Evolutionary conservation across 2,113 vertebrate species (phyloP), one percentile per base, ranked within the genome.

Genomic region (Poicephalus gulielmi): DNA sequence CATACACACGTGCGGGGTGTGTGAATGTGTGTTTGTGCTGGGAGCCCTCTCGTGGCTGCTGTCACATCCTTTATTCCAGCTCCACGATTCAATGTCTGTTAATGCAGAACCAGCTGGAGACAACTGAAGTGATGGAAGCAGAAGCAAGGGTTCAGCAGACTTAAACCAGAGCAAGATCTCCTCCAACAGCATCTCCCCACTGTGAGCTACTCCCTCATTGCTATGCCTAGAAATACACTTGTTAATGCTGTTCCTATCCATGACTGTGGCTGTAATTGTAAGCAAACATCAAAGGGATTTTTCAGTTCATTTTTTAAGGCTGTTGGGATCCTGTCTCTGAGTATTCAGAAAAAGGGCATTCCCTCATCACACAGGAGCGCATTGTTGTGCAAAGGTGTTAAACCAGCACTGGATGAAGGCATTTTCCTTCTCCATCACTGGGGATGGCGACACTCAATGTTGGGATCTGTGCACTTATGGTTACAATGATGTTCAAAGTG

Each of bases 21-120:
- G 5, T 1, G 37, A 13, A 49, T 4, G 13, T 62, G 52, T 7
- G 19, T 7, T 39, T 33, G 82, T 46, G 74, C 78, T 2, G 73
- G 66, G 86, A 93, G 89, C 95, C 95, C 96, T 95, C 97, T 96
- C 30, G 77, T 93, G 97, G 96, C 79, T 50, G 88, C 85, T 43
- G 73, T 55, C 46, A 31, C 73, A 9, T 1, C 2, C 0, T 2
- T 14, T 17, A 28, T n/a, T 39, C 63, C 94, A 55, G 76, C 76
- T 49, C 53, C 4, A 0, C 0, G 37, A 24, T 47, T 19, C 82
- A 27, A 9, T 0, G 6, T 1, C 5, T 6, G 23, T 3, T 27
- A 28, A 23, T 30, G 31, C 55, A 20, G 27, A 80, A 33, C 39
- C 64, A 66, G 68, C 10, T 2, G 1, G 47, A 39, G 62, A 35